phyloP scores from a whole-genome alignment of 2,888 invertebrate genomes.

The Tineola bisselliella region DNA sequence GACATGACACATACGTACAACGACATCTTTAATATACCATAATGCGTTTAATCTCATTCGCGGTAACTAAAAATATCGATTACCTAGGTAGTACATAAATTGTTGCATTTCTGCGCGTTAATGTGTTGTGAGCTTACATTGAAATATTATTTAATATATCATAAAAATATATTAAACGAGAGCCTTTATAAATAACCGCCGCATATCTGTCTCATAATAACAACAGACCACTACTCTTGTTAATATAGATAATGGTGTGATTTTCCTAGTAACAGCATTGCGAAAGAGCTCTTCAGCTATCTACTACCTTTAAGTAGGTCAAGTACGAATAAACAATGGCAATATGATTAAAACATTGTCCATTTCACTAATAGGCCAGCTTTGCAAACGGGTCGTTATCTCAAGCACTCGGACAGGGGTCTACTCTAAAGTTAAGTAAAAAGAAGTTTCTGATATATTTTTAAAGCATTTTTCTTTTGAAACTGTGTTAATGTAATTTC shows the following conservation, averaged over 20 bases:
- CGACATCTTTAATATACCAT: not conserved
- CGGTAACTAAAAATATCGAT: slow-evolving; percentile 6
- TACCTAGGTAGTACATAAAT: not conserved
- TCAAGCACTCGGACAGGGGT: not conserved
- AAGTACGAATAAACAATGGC: slow-evolving; percentile 11
- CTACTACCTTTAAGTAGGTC: slow-evolving; percentile 2
- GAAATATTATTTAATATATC: not conserved
- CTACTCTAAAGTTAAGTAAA: too few species aligned
- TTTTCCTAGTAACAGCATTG: not conserved
- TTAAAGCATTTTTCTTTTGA: too few species aligned
- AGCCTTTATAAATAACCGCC: not conserved
- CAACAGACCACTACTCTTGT: not conserved
- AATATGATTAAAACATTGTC: not conserved
- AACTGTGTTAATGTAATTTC: too few species aligned
- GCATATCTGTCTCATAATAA: not conserved
- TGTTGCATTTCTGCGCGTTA: not conserved
- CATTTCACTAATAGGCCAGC: slow-evolving; percentile 11
- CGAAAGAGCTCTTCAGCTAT: slow-evolving; percentile 3
- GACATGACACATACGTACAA: not conserved
- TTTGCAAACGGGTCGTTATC: slow-evolving; percentile 3
- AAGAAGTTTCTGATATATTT: too few species aligned
- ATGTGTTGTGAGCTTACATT: not conserved
- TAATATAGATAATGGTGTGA: not conserved
- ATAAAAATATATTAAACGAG: not conserved
- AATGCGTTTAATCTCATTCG: not conserved